Conservation (phyloP, 2,888 invertebrate genomes). For the Thumatha senex region DNA sequence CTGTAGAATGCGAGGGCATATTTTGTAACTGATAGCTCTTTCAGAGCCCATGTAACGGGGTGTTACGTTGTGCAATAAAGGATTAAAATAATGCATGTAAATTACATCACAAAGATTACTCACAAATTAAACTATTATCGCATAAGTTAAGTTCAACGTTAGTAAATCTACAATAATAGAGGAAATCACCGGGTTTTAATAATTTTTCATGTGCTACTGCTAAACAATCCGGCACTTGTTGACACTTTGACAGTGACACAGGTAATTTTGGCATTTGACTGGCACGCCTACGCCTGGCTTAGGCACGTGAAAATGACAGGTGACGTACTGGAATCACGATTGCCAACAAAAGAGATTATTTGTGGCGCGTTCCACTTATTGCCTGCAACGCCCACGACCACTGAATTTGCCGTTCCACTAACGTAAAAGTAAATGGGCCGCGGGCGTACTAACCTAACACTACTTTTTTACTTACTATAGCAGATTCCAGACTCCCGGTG, state of each 20-base stretch:
- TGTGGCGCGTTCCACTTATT: too few species aligned
- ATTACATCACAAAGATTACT: conserved; percentile 24
- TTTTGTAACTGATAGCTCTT: conserved; percentile 23
- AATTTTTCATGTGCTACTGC: conserved; percentile 26
- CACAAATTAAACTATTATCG: conserved; percentile 1
- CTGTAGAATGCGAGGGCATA: conserved; percentile 62
- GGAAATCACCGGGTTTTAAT: conserved; percentile 17
- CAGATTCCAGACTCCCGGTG: too few species aligned
- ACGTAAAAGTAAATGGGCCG: too few species aligned
- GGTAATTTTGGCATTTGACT: conserved; percentile 14
- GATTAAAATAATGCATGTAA: conserved; percentile 9
- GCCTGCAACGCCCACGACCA: too few species aligned
- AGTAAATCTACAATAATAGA: conserved; percentile 9
- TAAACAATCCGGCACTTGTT: conserved; percentile 4
- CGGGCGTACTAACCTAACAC: too few species aligned
- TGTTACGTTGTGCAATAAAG: conserved; percentile 49
- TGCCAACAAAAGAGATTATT: conserved; percentile 1
- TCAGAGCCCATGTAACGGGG: conserved; percentile 40
- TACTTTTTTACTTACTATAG: too few species aligned
- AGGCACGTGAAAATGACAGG: conserved; percentile 25
- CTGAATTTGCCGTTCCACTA: too few species aligned
- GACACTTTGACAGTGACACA: conserved; percentile 4
- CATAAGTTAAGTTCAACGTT: conserved; percentile 1
- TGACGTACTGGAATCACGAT: background rate
- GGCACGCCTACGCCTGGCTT: too few species aligned